Evolutionary conservation across 1,140 invertebrate species (phyloP), one percentile per base, ranked within the genome.

Genomic region (Trigoniulus corallinus): DNA sequence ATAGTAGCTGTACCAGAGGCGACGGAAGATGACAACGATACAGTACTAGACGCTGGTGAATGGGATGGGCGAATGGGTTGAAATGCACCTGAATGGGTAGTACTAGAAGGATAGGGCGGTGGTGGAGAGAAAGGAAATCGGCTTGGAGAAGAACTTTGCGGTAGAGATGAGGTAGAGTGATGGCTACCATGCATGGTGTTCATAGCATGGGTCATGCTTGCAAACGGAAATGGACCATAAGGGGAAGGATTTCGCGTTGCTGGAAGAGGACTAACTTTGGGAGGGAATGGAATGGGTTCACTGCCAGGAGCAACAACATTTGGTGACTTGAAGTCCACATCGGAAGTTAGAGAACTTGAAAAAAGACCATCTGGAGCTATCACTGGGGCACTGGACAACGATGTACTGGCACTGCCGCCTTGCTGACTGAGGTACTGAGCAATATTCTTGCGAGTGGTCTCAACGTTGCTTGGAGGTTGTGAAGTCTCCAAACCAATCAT

Each of bases 51-150:
- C 56, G 57, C 39, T 58, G 48, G 43, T 48, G 48, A 27, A n/a
- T 52, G 64, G 53, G 48, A 56, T 47, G 23, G 56, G 78, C 80
- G 60, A 92, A 68, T 49, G 92, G 67, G 69, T 92, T 93, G 2
- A 92, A 87, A 41, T 92, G 70, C 48, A 92, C 67, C n/a, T 87
- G 87, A 65, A 84, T 88, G 52, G 85, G 84, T 58, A 84, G 74
- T 22, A 80, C 80, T 29, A 81, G 74, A 58, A 58, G 15, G 58
- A 58, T 15, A 59, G 55, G 23, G 54, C 54, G 41, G 52, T 48
- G 48, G 53, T 50, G 41, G 37, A 47, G 44, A 44, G 25, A 34
- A 55, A 26, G 47, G 41, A 27, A 54, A 42, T 13, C 34, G 24
- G 3, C 20, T 2, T 34, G 50, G 23, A 47, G 22, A 51, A 24